Base-by-base conservation (phyloP, 2,113 vertebrate genomes). In the Pedionomus torquatus region DNA sequence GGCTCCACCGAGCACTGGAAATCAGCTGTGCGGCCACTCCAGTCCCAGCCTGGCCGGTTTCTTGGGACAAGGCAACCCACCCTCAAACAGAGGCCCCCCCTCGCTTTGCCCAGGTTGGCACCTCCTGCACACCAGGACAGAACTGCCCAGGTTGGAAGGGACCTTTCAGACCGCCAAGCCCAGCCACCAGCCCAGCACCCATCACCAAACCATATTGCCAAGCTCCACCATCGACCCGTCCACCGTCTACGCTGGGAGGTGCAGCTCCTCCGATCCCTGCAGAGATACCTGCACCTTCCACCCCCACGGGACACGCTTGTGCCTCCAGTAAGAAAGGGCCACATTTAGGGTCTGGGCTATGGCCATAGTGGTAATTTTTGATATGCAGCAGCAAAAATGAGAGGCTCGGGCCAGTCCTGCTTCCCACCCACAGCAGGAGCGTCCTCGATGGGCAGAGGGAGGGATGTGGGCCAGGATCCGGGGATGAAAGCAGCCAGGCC, bases 301-400 rank as follows among this genome's bases (percentile, higher is more conserved):
- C 15, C 33, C 54, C 33, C n/a, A 0, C 16, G 4, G 13, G 14
- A 3, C 18, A 2, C 11, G 0, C 17, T 3, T 5, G 43, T 3
- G 17, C 6, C 2, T 11, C 52, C 18, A 4, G n/a, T 26, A 43
- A 57, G 24, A 19, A 30, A 51, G 16, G 37, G 4, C 13, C n/a
- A 0, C 0, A 2, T 4, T 24, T 35, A 7, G 33, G 43, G 48
- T 3, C 37, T 28, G 51, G 43, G 12, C 70, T 12, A 0, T 9
- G 24, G 49, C 71, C 24, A 11, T 1, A 37, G 28, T 1, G 0
- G 24, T 16, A 10, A 2, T 17, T 49, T 41, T 4, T 33, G 13
- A 8, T 3, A 10, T 4, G 2, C 10, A 13, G 31, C 64, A 55
- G 35, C 57, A 10, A 11, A 35, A 35, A 2, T 0, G 2, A 44